Base-by-base conservation (phyloP, 2,888 invertebrate genomes). In the Encarsia formosa region DNA sequence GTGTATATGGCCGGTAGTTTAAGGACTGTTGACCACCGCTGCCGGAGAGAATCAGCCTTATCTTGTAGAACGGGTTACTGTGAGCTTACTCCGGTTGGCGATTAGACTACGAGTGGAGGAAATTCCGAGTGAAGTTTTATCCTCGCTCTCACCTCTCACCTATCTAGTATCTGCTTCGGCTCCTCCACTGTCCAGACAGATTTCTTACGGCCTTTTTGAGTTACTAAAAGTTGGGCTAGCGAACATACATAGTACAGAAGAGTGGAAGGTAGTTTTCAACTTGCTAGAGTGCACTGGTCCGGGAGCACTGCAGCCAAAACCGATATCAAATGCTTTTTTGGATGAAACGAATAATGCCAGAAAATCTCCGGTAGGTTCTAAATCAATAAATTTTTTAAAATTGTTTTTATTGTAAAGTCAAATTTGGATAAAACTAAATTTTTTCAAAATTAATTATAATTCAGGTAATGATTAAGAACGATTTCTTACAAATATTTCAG, bases 181-280 rank as follows among this genome's bases (percentile, higher is more conserved):
- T 23, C 82, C 87, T 1, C 77, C 92, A 23, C 81, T 91, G 55
- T 85, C 88, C 0, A 79, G 86, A 29, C 89, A 97, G 77, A 88
- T 98, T 57, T 87, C 96, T 0, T 93, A 86, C 72, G 98, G 97
- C 8, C 79, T 98, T 46, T 94, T 93, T 76, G 95, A 98, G 75
- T 77, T 99, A 50, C 80, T 99, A 54, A 92, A 95, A 75, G 94
- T 95, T 1, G 84, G 85, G 0, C 98, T 98, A 0, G 96, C 97
- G 65, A 97, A 97, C 76, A 92, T 99, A 62, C 97, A 97, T 76
- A 85, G 87, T 4, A 87, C 87, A 46, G 84, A 87, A 23, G 97
- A 98, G 74, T 99, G 99, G 98, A 85, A 86, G 55, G 87, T 94
- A n/a, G 85, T 99, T 61, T 94, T 99, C 70, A 87, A 89, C 8